Base-by-base conservation (phyloP, 2,888 invertebrate species). In the Nycteola revayana region DNA sequence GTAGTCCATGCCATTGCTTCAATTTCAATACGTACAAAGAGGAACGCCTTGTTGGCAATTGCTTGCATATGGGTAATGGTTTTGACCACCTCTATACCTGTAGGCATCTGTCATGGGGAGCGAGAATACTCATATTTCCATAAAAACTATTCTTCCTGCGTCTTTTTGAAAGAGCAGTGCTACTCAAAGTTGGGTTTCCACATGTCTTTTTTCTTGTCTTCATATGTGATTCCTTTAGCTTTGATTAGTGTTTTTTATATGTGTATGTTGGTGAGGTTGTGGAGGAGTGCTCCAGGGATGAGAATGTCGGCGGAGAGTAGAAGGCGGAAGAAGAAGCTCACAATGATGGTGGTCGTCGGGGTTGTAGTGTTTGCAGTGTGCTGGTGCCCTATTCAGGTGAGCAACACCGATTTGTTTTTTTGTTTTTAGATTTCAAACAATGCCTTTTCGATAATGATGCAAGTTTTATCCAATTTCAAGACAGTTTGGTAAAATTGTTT, bases 321-420 rank as follows among this genome's bases (percentile, higher is more conserved):
- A 43, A 91, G 95, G 49, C 95, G 96, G 44, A 95, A 96, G 83
- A 93, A 94, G 79, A 91, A 96, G 51, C 98, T 97, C 20, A 98
- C 98, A 3, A 91, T 96, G 48, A 94, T 98, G 93, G 97, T 98
- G 9, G 93, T 97, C 41, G 94, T 96, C 32, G 96, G 97, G 32
- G 96, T 97, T 1, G 93, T 96, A 31, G 96, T 96, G 28, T 98
- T 98, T 78, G 97, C 97, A 9, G 90, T 96, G 24, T 97, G 97
- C 84, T 98, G 98, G 98, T 93, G 95, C 63, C 98, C 98, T 11
- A 95, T 98, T 68, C 97, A 97, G 90, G 94, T 97, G 61, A 90
- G 78, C n/a, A n/a, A n/a, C n/a, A n/a, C n/a, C n/a, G n/a, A n/a
- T n/a, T n/a, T n/a, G n/a, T n/a, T n/a, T n/a, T n/a, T n/a, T n/a